Evolutionary conservation across 1,140 invertebrate species (phyloP).

Genomic region (Laupala kohalensis): DNA sequence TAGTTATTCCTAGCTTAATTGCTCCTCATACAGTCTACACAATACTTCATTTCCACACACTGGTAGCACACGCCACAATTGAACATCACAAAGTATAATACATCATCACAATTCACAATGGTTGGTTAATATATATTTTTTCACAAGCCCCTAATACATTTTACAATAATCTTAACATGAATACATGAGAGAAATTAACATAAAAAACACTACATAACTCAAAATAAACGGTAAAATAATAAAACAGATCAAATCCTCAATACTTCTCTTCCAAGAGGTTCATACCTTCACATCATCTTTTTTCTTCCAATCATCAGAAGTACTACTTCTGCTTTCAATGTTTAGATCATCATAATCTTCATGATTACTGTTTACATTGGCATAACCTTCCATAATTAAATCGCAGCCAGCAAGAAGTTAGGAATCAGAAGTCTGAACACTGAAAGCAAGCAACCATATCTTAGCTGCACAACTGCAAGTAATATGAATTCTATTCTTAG

Average conservation of each 20-base stretch:
- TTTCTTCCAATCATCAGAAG: constrained; percentile 3
- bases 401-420: not conserved
- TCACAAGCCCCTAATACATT: not conserved
- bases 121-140: too few relatives aligned
- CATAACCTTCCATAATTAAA: constrained; percentile 6
- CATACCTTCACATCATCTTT: not conserved
- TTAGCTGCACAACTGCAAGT: too few relatives aligned
- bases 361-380: constrained; percentile 2
- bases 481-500: too few relatives aligned
- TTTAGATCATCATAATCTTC: constrained; percentile 8
- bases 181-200: not conserved
- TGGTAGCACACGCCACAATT: too few relatives aligned
- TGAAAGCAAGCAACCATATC: not conserved
- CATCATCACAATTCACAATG: too few relatives aligned
- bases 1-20: too few relatives aligned
- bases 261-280: not conserved
- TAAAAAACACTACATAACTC: not conserved
- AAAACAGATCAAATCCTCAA: not conserved
- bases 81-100: too few relatives aligned
- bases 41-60: too few relatives aligned
- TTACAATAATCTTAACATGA: not conserved
- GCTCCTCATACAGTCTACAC: too few relatives aligned
- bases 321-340: constrained; percentile 8
- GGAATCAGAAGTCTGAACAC: not conserved
- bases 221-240: not conserved